phyloP scores from a whole-genome alignment of 37 sponge, comb jelly and placozoan species.

The Haliclona indistincta region DNA sequence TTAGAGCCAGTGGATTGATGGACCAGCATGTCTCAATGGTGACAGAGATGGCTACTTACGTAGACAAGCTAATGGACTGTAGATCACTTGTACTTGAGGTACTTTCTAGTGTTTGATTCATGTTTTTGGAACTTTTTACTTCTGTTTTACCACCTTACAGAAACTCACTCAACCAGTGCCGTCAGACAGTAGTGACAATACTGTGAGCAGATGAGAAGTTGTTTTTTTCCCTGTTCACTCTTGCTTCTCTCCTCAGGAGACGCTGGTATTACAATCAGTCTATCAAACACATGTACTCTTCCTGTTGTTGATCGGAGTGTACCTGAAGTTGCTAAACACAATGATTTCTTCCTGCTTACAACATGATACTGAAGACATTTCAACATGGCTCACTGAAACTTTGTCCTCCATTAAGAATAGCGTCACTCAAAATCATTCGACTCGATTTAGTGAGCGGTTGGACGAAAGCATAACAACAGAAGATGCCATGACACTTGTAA shows the following conservation, averaged over 20 bases:
- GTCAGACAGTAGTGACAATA: too few species aligned
- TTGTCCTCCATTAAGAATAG: slow-evolving; percentile 12
- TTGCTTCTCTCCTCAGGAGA: slow-evolving; percentile 32
- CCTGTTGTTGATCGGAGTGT: slow-evolving; percentile 66
- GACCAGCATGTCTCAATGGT: slow-evolving; percentile 67
- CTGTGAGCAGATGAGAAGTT: background rate
- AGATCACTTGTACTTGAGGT: slow-evolving; percentile 66
- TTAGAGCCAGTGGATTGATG: slow-evolving; percentile 4
- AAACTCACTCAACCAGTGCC: background rate
- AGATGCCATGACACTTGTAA: slow-evolving; percentile 33
- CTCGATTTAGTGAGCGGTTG: slow-evolving; percentile 16
- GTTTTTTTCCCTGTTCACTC: background rate
- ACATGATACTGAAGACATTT: slow-evolving; percentile 48
- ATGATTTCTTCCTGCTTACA: background rate
- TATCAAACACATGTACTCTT: slow-evolving; percentile 85
- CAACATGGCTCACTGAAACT: slow-evolving; percentile 50
- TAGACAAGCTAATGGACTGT: slow-evolving; percentile 43
- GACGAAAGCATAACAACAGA: background rate
- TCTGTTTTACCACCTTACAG: background rate
- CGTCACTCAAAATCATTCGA: slow-evolving; percentile 24
- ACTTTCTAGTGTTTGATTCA: background rate
- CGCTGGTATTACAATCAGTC: slow-evolving; percentile 56
- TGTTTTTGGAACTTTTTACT: background rate
- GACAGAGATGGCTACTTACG: slow-evolving; percentile 62
- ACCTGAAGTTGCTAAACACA: slow-evolving; percentile 57